Evolutionary conservation across 2,113 vertebrate genomes (phyloP).

Genomic region (Panthera tigris): DNA sequence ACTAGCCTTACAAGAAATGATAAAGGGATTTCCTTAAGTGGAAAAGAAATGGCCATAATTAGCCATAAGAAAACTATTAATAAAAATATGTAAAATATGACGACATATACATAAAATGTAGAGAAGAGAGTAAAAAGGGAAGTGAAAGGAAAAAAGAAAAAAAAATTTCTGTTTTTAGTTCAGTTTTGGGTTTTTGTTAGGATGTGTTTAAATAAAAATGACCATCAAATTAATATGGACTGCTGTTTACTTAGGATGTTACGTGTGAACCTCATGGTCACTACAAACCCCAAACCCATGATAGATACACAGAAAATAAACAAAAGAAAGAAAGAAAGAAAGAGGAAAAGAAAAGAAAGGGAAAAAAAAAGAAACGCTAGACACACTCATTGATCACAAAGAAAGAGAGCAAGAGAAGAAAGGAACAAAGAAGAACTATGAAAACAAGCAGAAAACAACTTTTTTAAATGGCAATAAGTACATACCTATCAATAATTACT

Average conservation of each 20-base stretch:
- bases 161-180: background rate
- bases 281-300: background rate
- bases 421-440: background rate
- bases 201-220: background rate
- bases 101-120: background rate
- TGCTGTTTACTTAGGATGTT: background rate
- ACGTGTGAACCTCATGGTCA: background rate
- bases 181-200: background rate
- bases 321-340: background rate
- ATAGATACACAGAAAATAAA: background rate
- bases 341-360: background rate
- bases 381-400: background rate
- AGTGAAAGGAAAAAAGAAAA: background rate
- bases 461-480: background rate
- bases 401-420: background rate
- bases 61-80: background rate
- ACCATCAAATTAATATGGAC: background rate
- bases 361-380: background rate
- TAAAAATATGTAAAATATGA: background rate
- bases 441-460: background rate
- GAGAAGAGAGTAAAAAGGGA: background rate
- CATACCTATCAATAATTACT: background rate
- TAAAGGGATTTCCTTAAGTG: background rate
- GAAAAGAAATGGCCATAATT: background rate
- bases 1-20: background rate